These are phyloP conservation scores for Temnothorax rugatulus DNA, from an alignment of 2,888 invertebrate species.

Conservation along the genomic window DNA sequence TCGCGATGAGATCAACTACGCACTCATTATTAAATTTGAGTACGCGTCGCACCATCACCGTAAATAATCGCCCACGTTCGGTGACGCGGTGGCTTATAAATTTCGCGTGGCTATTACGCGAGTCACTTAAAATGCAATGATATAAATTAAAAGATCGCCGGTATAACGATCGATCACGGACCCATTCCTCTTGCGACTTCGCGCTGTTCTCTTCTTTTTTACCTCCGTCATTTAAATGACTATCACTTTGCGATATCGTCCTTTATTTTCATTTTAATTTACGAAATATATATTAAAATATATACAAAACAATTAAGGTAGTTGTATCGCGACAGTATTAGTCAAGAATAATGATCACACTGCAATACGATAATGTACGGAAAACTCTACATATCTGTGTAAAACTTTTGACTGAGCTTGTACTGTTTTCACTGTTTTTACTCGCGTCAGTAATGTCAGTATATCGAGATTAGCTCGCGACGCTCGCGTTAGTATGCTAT, in stretches of 20 bases:
- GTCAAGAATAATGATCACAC: too few relatives aligned
- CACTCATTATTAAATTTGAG: constrained; percentile 73
- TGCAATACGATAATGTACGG: too few relatives aligned
- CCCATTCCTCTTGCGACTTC: constrained; percentile 56
- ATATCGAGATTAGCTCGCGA: too few relatives aligned
- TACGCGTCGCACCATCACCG: constrained; percentile 67
- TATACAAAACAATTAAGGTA: not conserved
- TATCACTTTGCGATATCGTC: not conserved
- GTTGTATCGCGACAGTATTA: too few relatives aligned
- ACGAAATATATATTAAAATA: not conserved
- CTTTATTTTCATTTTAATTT: constrained; percentile 26
- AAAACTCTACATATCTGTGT: too few relatives aligned
- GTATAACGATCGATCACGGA: constrained; percentile 68
- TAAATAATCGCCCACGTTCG: constrained; percentile 79
- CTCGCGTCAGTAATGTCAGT: too few relatives aligned
- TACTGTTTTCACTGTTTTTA: too few relatives aligned
- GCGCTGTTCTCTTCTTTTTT: not conserved
- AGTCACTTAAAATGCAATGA: constrained; percentile 77
- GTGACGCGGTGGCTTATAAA: constrained; percentile 65
- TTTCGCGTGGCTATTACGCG: constrained; percentile 71
- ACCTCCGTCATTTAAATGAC: not conserved
- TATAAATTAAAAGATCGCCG: constrained; percentile 74
- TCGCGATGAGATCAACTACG: constrained; percentile 67
- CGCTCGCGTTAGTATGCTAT: too few relatives aligned
- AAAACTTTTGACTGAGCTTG: too few relatives aligned